Evolutionary conservation across 2,797 vertebrate species (phyloP).

Genomic region (Pogonophryne albipinna): DNA sequence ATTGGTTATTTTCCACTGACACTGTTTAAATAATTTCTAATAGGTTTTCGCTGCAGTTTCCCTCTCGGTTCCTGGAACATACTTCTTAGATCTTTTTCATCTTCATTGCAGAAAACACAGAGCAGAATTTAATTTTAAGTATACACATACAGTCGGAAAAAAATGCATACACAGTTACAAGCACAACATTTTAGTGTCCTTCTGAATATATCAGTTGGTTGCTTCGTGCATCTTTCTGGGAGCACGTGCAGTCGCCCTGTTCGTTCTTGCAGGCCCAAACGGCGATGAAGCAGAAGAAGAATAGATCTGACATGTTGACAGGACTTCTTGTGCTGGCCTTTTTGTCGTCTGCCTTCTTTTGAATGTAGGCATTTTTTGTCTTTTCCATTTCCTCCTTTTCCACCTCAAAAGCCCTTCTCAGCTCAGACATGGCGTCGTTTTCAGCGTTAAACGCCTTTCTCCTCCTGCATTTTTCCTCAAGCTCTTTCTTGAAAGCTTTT

Average conservation of each 20-base stretch:
- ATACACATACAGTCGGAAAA: background rate
- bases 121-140: background rate
- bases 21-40: background rate
- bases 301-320: slow-evolving; percentile 21
- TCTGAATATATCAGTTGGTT: background rate
- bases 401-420: background rate
- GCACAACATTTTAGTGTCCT: background rate
- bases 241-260: slow-evolving; percentile 16
- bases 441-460: background rate
- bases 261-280: background rate
- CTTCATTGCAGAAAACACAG: background rate
- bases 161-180: background rate
- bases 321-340: background rate
- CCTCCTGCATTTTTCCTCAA: background rate
- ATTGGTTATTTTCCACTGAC: background rate
- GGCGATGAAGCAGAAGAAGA: background rate
- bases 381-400: background rate
- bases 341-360: slow-evolving; percentile 12
- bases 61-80: background rate
- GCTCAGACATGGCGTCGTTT: background rate
- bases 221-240: background rate
- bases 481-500: background rate
- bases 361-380: background rate
- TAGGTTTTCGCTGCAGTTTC: background rate
- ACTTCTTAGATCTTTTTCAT: background rate